Evolutionary conservation across 2,113 vertebrate genomes (phyloP), one percentile per base, ranked within the genome.

Genomic region (Calyptomena viridis): DNA sequence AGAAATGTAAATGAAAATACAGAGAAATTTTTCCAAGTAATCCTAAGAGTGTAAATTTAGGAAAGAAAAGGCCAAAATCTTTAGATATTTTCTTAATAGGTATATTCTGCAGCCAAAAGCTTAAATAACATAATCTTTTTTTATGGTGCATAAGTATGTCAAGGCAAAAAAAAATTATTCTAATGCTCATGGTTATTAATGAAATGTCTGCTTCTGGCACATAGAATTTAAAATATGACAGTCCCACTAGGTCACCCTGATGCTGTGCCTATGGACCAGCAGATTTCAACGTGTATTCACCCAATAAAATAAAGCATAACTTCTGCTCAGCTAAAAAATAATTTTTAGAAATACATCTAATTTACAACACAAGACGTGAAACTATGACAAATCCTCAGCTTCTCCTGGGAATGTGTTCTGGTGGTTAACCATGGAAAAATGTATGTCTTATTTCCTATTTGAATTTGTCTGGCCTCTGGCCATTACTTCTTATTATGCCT

Each of bases 351-450:
- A 84, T 77, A 52, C 14, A 81, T 42, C 66, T 68, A 13, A 89
- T 72, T 37, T 87, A 79, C 58, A 82, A 24, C 25, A 89, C 66
- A 89, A 76, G 53, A 84, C 40, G 73, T 14, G 53, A 92, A 92
- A 7, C 0, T 0, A 59, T 30, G 30, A 49, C 79, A 89, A 84
- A 84, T 69, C 53, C 40, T 68, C 64, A 56, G 64, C 84, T 89
- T 89, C 81, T 89, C 77, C 60, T 89, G 89, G 77, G 93, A 97
- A 93, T 53, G 73, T 27, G 71, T 87, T 92, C 77, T 94, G 53
- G 73, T 95, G 81, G 53, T 94, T 95, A 89, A 94, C 80, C 77
- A 87, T 22, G 71, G 85, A 95, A 95, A 94, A 95, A 94, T 62
- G 66, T 75, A 40, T 9, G 4, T 72, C 46, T 73, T 87, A 71